phyloP scores from a whole-genome alignment of 2,888 invertebrate genomes.

The Leptinotarsa haldemani region DNA sequence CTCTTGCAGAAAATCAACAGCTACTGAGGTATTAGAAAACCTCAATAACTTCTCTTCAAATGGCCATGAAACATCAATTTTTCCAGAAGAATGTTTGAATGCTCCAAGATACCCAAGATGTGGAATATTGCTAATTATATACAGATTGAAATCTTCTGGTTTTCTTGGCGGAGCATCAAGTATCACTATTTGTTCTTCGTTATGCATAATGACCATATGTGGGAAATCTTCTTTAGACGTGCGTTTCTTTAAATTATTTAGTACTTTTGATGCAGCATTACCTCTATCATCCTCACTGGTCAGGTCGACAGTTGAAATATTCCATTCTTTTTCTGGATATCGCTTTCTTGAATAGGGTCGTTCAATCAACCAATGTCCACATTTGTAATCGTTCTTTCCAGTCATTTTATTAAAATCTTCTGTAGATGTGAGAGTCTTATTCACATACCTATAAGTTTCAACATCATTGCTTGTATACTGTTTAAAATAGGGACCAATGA shows the following conservation, averaged over 20 bases:
- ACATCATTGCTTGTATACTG: slow-evolving; percentile 55
- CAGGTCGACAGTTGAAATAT: slow-evolving; percentile 44
- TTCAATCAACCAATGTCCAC: slow-evolving; percentile 50
- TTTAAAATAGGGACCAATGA: slow-evolving; percentile 62
- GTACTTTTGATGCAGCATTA: neutral
- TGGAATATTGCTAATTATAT: slow-evolving; percentile 57
- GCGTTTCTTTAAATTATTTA: neutral
- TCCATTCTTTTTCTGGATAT: neutral
- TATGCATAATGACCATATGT: slow-evolving; percentile 34
- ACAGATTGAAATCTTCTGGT: slow-evolving; percentile 52
- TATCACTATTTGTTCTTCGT: slow-evolving; percentile 36
- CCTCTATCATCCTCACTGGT: slow-evolving; percentile 34
- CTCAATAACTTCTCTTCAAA: slow-evolving; percentile 53
- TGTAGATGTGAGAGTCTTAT: slow-evolving; percentile 56
- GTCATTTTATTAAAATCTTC: slow-evolving; percentile 56
- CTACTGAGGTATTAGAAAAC: slow-evolving; percentile 46
- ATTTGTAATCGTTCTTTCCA: slow-evolving; percentile 47
- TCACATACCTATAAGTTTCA: slow-evolving; percentile 58
- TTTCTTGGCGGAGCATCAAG: slow-evolving; percentile 39
- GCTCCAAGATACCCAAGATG: slow-evolving; percentile 58
- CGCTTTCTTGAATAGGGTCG: slow-evolving; percentile 20
- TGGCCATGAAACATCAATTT: slow-evolving; percentile 57
- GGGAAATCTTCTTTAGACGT: slow-evolving; percentile 2
- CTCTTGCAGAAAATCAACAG: slow-evolving; percentile 50
- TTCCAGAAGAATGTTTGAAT: slow-evolving; percentile 41